Evolutionary conservation across 2,888 invertebrate species (phyloP), one percentile per base, ranked within the genome.

Genomic region (Gerosis bhagava): DNA sequence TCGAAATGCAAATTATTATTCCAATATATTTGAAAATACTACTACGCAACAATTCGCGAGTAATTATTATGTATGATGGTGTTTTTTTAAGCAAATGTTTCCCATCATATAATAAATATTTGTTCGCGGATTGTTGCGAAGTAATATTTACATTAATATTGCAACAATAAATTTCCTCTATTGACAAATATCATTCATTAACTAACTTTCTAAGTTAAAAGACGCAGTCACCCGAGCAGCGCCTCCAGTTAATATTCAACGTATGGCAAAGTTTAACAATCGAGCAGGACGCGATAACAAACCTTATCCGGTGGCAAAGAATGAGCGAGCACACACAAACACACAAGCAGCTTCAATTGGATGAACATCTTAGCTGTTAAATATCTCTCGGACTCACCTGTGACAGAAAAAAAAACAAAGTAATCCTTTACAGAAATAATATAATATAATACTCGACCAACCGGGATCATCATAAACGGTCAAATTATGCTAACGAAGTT

Each of bases 241-340:
- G 52, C 56, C 57, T 60, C 59, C 37, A 53, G 56, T 58, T 58
- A 58, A 51, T 59, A 51, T 49, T 43, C 44, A 45, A 32, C 39
- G 21, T 34, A 6, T 10, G 11, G 11, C 22, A 28, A 31, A 50
- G 25, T 31, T 31, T 49, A 51, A 53, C 53, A 46, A 31, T 36
- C 47, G 50, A 57, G 43, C 45, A 45, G 40, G 45, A 40, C 16
- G 19, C 32, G 6, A 34, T 59, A 62, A 62, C 63, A 45, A 59
- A 87, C 86, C 81, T 86, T 84, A 67, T 84, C 86, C 62, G 86
- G 84, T 39, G 86, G 83, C 51, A 80, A 56, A 11, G 72, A 66
- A 56, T 70, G 67, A 41, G 65, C 64, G 61, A 64, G 41, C 49
- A 58, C 51, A 45, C 54, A 42, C 32, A 58, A 13, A 51, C 59